Evolutionary conservation across 2,888 invertebrate genomes (phyloP), one percentile per base, ranked within the genome.

Genomic region (Parthenolecanium corni): DNA sequence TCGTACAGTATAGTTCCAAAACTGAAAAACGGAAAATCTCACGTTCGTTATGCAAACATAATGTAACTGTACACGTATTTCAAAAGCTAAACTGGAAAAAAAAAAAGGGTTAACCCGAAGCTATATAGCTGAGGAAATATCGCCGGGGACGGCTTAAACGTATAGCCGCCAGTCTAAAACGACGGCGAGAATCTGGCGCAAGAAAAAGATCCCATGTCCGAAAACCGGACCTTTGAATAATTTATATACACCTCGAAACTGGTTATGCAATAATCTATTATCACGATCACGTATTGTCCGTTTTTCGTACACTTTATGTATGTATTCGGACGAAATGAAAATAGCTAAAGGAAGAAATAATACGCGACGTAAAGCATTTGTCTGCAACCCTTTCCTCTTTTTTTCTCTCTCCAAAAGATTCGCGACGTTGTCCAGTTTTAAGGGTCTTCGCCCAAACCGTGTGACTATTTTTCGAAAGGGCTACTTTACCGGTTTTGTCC

Each of bases 181-280:
- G 31, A 31, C 31, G 9, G 31, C 9, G 9, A 31, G 9, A 31
- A 31, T 31, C 9, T 9, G 31, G 9, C 9, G 31, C 31, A 31
- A 31, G 31, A 31, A 31, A 31, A 31, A 31, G 31, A 38, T 58
- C 58, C 58, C 46, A 23, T 58, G 58, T 58, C 58, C 58, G 58
- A 58, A 58, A 49, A 58, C 58, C 58, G 58, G 58, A 58, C 58
- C 31, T 49, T 36, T 21, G 20, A 31, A 46, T 57, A 57, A 47
- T 47, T 46, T 25, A 44, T 24, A 16, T 23, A 21, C 38, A 3
- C 36, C 12, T 14, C 20, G 42, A 24, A 46, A 21, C 53, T 53
- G 38, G 53, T 38, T 53, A 53, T 14, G 53, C 38, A 53, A 53
- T 20, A 47, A 18, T 47, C n/a, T 49, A 49, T 23, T 23, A 49